Conservation (phyloP, 2,797 vertebrate species). For the Acipenser ruthenus region DNA sequence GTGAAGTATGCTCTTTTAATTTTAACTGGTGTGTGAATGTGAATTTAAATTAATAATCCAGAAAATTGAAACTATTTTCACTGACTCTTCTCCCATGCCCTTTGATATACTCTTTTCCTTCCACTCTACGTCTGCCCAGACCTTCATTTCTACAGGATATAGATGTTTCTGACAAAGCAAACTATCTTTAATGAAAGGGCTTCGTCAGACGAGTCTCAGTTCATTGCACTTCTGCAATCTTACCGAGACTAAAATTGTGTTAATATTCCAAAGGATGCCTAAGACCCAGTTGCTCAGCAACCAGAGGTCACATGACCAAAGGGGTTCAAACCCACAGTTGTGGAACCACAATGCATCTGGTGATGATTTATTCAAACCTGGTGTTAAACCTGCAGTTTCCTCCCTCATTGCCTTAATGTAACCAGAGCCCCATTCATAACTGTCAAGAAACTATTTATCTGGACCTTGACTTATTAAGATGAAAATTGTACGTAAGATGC, state of each 20-base stretch:
- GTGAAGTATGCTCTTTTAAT: constrained; percentile 71
- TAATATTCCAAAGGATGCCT: constrained; percentile 45
- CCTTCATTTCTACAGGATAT: constrained; percentile 50
- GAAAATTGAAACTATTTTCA: constrained; percentile 83
- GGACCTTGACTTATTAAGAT: constrained; percentile 60
- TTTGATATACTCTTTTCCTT: constrained; percentile 57
- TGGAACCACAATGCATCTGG: constrained; percentile 38
- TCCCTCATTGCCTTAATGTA: constrained; percentile 62
- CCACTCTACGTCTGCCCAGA: constrained; percentile 12
- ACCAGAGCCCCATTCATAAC: constrained; percentile 66
- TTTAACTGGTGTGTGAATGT: constrained; percentile 71
- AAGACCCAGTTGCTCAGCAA: constrained; percentile 53
- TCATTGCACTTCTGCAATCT: constrained; percentile 44
- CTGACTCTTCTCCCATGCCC: constrained; percentile 47
- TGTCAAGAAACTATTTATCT: constrained; percentile 69
- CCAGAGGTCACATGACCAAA: constrained; percentile 50
- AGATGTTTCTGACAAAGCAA: constrained; percentile 49
- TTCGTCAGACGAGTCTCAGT: constrained; percentile 10
- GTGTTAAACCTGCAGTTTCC: constrained; percentile 57
- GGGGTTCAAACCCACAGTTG: constrained; percentile 49
- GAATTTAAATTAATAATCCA: constrained; percentile 89
- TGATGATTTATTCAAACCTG: constrained; percentile 69
- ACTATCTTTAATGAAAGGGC: constrained; percentile 47
- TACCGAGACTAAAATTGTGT: constrained; percentile 42
- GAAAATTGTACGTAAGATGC: constrained; percentile 55